Base-by-base conservation (phyloP, 2,888 invertebrate species). In the Lampropteryx suffumata region DNA sequence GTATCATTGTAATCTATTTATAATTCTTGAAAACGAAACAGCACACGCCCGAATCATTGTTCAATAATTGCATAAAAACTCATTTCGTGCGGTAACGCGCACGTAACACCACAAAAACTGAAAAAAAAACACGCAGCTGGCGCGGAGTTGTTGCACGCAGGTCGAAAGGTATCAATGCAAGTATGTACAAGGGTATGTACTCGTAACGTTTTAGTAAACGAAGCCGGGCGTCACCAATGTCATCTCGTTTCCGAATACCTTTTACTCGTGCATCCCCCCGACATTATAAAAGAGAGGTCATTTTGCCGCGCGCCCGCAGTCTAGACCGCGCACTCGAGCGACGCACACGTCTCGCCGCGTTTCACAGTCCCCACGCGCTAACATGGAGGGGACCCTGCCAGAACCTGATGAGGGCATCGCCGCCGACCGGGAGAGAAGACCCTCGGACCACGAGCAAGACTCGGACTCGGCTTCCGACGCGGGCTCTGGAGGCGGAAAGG, bases 381-480 rank as follows among this genome's bases (percentile, higher is more conserved):
- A 75, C 61, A 79, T 89, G 90, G 89, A 89, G 87, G 88, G 79
- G 72, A 79, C 72, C 64, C 74, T 76, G 76, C 78, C 78, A 59
- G 87, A 88, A 66, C 53, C 53, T 26, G 89, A 81, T 62, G 90
- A 90, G 74, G 90, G 90, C 66, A 87, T 89, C 74, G 75, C 86
- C 73, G 67, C 82, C 69, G 89, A 88, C 76, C 84, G 86, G 57
- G 87, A 87, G 74, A 82, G 87, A 57, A 84, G 88, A 64, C 83
- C 82, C 61, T 86, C 89, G 64, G 80, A 82, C 74, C 93, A 93
- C 69, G 94, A 94, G 65, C 92, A 92, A 28, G 94, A 94, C 74
- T 94, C 94, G 34, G 94, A 94, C 78, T 91, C 92, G 63, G 93
- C 91, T 29, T 93, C 93, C 12, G 93, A 93, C 45, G 85, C 92